Conservation (phyloP, 2,888 invertebrate species). For the Caenorhabditis parvicauda region DNA sequence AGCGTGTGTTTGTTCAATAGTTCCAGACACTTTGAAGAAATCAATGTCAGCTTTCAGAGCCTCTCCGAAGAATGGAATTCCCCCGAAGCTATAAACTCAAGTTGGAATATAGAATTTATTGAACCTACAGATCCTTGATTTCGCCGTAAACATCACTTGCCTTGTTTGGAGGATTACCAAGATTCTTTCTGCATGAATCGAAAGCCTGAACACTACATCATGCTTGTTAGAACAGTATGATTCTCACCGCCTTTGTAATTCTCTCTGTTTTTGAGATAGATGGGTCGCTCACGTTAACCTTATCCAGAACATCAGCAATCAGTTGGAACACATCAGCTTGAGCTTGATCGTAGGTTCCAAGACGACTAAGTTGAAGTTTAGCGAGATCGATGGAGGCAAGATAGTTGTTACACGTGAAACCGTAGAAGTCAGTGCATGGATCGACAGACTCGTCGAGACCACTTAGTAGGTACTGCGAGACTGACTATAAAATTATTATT, state of each 20-base stretch:
- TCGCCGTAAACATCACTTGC: slow-evolving; percentile 13
- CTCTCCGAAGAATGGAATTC: slow-evolving; percentile 34
- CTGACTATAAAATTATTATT: slow-evolving; percentile 19
- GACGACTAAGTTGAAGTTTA: slow-evolving; percentile 12
- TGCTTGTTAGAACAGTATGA: background rate
- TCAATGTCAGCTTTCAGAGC: slow-evolving; percentile 9
- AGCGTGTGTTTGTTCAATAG: slow-evolving; percentile 36
- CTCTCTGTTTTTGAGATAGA: slow-evolving; percentile 37
- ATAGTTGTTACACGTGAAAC: slow-evolving; percentile 41
- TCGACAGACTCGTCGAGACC: slow-evolving; percentile 50
- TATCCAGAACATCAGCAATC: slow-evolving; percentile 28
- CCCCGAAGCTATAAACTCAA: slow-evolving; percentile 22
- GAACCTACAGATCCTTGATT: slow-evolving; percentile 11
- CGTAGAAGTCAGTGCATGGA: slow-evolving; percentile 51
- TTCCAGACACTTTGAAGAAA: slow-evolving; percentile 25
- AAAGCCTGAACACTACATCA: slow-evolving; percentile 19
- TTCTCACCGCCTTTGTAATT: slow-evolving; percentile 37
- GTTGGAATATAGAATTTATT: background rate
- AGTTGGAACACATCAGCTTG: slow-evolving; percentile 43
- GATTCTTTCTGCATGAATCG: slow-evolving; percentile 20
- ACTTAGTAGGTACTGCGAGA: slow-evolving; percentile 35
- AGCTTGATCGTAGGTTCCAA: slow-evolving; percentile 52
- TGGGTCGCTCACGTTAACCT: slow-evolving; percentile 17
- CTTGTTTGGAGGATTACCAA: slow-evolving; percentile 9
- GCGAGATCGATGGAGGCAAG: slow-evolving; percentile 15